Percentiles rank a stretch among this genome's conserved stretches.
phyloP scores from a whole-genome alignment of 2,797 vertebrate genomes.

The Anguilla anguilla region DNA sequence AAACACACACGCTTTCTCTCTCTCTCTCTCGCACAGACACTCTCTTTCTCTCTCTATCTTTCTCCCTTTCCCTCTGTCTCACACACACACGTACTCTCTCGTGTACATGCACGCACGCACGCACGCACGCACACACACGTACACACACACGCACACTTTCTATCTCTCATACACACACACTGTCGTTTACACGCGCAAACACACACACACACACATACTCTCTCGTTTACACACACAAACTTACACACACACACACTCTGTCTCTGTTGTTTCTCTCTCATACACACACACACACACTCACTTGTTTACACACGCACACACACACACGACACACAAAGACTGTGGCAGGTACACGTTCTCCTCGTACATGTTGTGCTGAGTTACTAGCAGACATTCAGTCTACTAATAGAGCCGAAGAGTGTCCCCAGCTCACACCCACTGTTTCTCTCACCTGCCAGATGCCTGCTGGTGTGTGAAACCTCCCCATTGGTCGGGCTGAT shows the following conservation, averaged over 20 bases:
- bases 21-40: no score
- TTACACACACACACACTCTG: background rate
- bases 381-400: background rate
- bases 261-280: no score
- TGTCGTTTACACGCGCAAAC: no score
- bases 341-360: background rate
- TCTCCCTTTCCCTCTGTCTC: no score
- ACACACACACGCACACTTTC: no score
- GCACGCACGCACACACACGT: no score
- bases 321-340: background rate
- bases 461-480: slow-evolving; percentile 8
- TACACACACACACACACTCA: no score
- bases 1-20: no score
- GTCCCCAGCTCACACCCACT: background rate
- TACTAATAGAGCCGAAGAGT: background rate
- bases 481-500: background rate
- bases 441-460: slow-evolving; percentile 19
- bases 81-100: background rate
- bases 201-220: no score
- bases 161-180: no score
- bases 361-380: background rate
- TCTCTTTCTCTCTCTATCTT: no score
- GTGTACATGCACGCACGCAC: background rate
- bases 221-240: background rate
- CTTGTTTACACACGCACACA: background rate